Conservation (phyloP, 2,888 invertebrate species). For the Escarpia spicata region DNA sequence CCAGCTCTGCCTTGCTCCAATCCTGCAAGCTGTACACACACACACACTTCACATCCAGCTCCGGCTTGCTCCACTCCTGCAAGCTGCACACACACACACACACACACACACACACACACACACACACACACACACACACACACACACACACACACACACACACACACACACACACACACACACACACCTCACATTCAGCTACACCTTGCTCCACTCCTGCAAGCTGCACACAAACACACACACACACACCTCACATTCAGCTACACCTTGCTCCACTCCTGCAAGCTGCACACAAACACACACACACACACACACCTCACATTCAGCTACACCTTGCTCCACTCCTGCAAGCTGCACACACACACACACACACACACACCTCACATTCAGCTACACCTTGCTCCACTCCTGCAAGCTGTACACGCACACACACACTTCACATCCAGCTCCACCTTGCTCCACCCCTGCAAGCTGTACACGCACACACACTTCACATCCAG, state of each 20-base stretch:
- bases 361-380: background rate
- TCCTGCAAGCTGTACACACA: constrained; percentile 29
- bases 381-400: background rate
- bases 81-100: constrained; percentile 22
- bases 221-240: no score
- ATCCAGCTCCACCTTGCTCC: background rate
- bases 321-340: background rate
- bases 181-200: no score
- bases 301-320: background rate
- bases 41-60: constrained; percentile 21
- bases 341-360: background rate
- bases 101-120: no score
- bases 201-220: no score
- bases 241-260: no score
- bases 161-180: no score
- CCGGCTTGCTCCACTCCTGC: constrained; percentile 33
- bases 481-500: background rate
- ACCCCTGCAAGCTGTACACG: background rate
- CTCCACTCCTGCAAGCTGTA: background rate
- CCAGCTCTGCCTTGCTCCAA: constrained; percentile 29
- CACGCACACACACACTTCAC: background rate
- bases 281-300: no score
- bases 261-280: no score
- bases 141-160: no score
- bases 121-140: no score